Evolutionary conservation across 1,140 invertebrate species (phyloP).

Genomic region (Philopotamus ludificatus): DNA sequence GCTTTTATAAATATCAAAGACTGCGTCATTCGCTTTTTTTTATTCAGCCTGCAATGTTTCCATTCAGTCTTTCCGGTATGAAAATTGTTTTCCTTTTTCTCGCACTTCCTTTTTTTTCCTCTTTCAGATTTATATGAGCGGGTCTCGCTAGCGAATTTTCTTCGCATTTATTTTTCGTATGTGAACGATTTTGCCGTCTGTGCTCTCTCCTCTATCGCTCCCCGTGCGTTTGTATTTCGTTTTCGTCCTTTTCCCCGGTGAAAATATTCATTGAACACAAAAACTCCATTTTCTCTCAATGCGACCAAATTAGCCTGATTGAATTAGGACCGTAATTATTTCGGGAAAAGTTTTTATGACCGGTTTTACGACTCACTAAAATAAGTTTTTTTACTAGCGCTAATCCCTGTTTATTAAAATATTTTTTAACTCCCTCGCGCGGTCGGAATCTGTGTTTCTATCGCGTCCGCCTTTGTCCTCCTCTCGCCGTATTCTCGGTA

Average conservation of each 20-base stretch:
- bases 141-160: background rate
- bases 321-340: too few relatives aligned
- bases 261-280: background rate
- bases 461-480: background rate
- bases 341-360: too few relatives aligned
- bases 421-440: too few relatives aligned
- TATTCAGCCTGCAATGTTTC: background rate
- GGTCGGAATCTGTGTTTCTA: too few relatives aligned
- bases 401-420: too few relatives aligned
- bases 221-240: background rate
- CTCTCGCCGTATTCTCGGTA: conserved; percentile 12
- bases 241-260: background rate
- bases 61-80: background rate
- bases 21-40: background rate
- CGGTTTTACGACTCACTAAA: too few relatives aligned
- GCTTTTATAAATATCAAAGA: background rate
- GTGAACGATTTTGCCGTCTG: background rate
- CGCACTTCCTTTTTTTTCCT: background rate
- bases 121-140: background rate
- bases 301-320: background rate
- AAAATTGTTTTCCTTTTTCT: background rate
- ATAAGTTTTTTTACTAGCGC: too few relatives aligned
- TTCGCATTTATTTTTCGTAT: background rate
- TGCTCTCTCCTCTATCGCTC: too few relatives aligned
- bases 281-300: background rate